These are phyloP conservation scores for Zele albiditarsus DNA, from an alignment of 2,888 invertebrate species.

Conservation along the genomic window DNA sequence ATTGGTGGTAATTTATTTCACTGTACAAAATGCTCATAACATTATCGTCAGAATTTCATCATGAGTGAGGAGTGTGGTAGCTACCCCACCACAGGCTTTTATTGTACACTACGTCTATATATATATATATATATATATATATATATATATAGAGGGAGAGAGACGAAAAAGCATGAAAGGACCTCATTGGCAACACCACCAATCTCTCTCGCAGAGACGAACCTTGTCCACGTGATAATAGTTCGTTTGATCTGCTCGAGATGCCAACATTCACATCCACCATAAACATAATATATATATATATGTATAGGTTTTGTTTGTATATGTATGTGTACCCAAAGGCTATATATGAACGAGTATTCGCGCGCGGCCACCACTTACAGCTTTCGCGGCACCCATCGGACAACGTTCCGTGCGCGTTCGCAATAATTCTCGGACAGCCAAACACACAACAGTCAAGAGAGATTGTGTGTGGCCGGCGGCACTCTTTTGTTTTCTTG, in stretches of 20 bases:
- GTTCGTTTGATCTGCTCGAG: slow-evolving; percentile 17
- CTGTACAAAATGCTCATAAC: no score
- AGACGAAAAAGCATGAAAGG: neutral
- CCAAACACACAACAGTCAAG: neutral
- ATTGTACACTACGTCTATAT: no score
- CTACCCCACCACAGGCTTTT: no score
- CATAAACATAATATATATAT: slow-evolving; percentile 45
- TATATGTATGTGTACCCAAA: slow-evolving; percentile 36
- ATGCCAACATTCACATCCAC: slow-evolving; percentile 5
- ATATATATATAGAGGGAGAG: no score
- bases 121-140: no score
- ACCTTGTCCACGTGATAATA: slow-evolving; percentile 21
- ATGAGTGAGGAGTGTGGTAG: no score
- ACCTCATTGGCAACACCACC: neutral
- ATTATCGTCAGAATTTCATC: no score
- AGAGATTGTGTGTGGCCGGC: neutral
- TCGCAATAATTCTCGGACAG: slow-evolving; percentile 2
- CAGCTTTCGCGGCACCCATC: slow-evolving; percentile 60
- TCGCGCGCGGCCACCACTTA: slow-evolving; percentile 54
- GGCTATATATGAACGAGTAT: slow-evolving; percentile 53
- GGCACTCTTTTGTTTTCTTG: no score
- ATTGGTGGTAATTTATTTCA: neutral
- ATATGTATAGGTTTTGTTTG: slow-evolving; percentile 48
- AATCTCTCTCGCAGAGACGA: neutral
- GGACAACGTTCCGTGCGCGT: slow-evolving; percentile 53